These are phyloP conservation scores for Pherbina coryleti DNA, from an alignment of 2,888 invertebrate species.

Conservation along the genomic window DNA sequence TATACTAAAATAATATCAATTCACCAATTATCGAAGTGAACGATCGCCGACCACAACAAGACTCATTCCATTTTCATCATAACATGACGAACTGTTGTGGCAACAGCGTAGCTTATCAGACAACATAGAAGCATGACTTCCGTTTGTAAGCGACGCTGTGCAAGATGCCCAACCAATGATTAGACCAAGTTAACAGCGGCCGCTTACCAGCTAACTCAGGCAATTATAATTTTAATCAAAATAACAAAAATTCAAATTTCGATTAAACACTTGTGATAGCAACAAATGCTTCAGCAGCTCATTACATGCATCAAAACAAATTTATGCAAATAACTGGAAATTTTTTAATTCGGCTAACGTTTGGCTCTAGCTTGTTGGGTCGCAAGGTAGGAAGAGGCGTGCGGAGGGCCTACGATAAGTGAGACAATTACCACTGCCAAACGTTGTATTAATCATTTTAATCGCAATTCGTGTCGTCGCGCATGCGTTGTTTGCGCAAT, in stretches of 20 bases:
- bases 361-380: not conserved
- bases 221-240: slow-evolving; percentile 41
- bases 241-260: slow-evolving; percentile 51
- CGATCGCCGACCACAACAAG: slow-evolving; percentile 10
- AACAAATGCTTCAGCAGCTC: slow-evolving; percentile 62
- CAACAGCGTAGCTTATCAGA: slow-evolving; percentile 7
- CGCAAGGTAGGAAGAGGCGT: not conserved
- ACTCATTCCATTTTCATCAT: not conserved
- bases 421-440: slow-evolving; percentile 65
- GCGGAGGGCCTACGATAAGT: slow-evolving; percentile 38
- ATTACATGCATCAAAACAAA: slow-evolving; percentile 67
- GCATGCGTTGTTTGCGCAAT: slow-evolving; percentile 55
- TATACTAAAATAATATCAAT: not conserved
- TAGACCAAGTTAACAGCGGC: slow-evolving; percentile 44
- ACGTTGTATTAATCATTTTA: slow-evolving; percentile 67
- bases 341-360: not conserved
- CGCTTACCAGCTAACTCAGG: slow-evolving; percentile 34
- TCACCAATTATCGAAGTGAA: slow-evolving; percentile 4
- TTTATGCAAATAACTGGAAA: slow-evolving; percentile 61
- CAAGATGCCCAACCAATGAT: slow-evolving; percentile 57
- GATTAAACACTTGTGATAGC: slow-evolving; percentile 60
- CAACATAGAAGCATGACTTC: slow-evolving; percentile 52
- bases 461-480: slow-evolving; percentile 63
- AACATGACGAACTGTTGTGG: not conserved
- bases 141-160: slow-evolving; percentile 55